Base-by-base conservation (phyloP, 2,888 invertebrate genomes). In the Acronicta leporina region DNA sequence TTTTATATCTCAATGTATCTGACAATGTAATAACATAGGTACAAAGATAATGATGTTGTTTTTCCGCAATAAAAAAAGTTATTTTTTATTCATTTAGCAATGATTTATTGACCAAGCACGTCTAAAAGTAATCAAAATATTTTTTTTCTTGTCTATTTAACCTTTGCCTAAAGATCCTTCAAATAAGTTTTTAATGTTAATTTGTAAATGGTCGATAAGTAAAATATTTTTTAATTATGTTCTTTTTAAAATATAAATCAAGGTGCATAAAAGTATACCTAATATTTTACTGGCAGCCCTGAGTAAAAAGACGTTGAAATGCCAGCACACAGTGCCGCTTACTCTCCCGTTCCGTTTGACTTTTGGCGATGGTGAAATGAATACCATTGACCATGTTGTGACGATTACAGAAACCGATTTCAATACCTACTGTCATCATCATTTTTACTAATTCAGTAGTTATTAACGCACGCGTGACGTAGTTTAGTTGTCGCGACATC, bases 31-130 rank as follows among this genome's bases (percentile, higher is more conserved):
- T 15, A 50, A n/a, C n/a, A n/a, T 41, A 14, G 35, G 57, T 41
- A 47, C 25, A 41, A 47, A 47, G 42, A 41, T 68, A 75, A 71
- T 64, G 52, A 57, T 44, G 53, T 50, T 67, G 42, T 59, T 54
- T 60, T 55, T 56, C 48, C 66, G 52, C 46, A 0, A 46, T 11
- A 60, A 65, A 65, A n/a, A 68, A 63, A 42, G 0, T 0, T 0
- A 42, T 46, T 58, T 58, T 58, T 9, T 20, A 27, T 27, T 20
- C 30, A 42, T 14, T 69, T 48, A 38, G 11, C 57, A 30, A 33
- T 43, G 50, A 47, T 43, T 25, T 45, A 41, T 30, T 52, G 20
- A 63, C 53, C 63, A 69, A 69, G 57, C 63, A 69, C 52, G 41
- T 45, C 52, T 49, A 40, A 4, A 20, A 52, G 45, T 63, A 44